Conservation (phyloP, 2,888 invertebrate species). For the Tipula lateralis region DNA sequence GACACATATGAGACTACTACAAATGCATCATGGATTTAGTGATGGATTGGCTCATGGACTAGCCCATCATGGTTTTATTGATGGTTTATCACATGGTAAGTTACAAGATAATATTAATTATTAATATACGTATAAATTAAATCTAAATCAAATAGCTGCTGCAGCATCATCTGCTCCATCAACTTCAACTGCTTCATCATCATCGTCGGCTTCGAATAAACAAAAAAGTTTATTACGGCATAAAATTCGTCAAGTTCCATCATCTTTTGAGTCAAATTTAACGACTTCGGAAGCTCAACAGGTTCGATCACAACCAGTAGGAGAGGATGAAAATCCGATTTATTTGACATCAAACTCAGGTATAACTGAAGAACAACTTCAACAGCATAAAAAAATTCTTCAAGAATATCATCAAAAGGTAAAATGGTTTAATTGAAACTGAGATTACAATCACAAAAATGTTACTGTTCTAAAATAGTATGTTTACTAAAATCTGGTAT, state of each 20-base stretch:
- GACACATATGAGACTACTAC: slow-evolving; percentile 48
- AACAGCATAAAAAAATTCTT: slow-evolving; percentile 42
- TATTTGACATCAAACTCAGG: slow-evolving; percentile 27
- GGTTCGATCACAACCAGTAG: slow-evolving; percentile 51
- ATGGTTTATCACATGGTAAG: background rate
- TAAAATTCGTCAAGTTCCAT: slow-evolving; percentile 45
- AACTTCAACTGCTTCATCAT: slow-evolving; percentile 34
- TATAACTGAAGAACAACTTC: slow-evolving; percentile 35
- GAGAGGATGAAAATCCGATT: slow-evolving; percentile 44
- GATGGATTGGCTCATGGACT: slow-evolving; percentile 42
- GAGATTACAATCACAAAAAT: no score
- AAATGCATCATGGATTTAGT: slow-evolving; percentile 47
- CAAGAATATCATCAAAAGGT: slow-evolving; percentile 38
- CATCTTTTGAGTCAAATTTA: slow-evolving; percentile 43
- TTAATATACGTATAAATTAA: slow-evolving; percentile 29
- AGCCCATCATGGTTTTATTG: slow-evolving; percentile 30
- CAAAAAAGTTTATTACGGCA: slow-evolving; percentile 43
- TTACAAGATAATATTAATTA: slow-evolving; percentile 45
- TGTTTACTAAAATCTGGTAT: no score
- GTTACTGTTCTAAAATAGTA: background rate
- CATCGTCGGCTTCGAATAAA: slow-evolving; percentile 33
- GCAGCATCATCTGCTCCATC: slow-evolving; percentile 37
- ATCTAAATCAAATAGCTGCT: slow-evolving; percentile 28
- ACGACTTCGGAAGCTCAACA: slow-evolving; percentile 40
- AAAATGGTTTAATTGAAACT: slow-evolving; percentile 24